Conservation (phyloP, 1,140 invertebrate species). For the Geopemphigus sp. region DNA sequence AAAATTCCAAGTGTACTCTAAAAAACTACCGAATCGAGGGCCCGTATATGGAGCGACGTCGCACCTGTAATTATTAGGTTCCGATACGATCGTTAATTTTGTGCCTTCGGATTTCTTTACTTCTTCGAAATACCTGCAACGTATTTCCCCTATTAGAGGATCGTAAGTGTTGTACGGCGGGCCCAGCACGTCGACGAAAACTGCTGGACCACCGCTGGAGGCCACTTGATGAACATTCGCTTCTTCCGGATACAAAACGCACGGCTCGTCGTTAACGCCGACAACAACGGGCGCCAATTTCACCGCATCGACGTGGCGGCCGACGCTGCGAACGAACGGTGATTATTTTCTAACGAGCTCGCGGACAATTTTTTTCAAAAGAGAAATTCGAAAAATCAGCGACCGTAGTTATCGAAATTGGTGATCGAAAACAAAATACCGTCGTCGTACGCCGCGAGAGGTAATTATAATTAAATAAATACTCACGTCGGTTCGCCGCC, state of each 20-base stretch:
- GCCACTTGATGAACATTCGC: constrained; percentile 83
- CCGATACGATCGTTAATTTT: constrained; percentile 54
- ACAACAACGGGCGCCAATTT: constrained; percentile 56
- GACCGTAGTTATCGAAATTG: too few relatives aligned
- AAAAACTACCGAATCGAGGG: constrained; percentile 15
- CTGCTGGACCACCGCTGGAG: constrained; percentile 68
- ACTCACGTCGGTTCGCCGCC: background rate
- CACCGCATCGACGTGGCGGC: constrained; percentile 53
- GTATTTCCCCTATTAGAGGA: constrained; percentile 54
- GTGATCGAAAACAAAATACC: too few relatives aligned
- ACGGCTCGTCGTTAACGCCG: constrained; percentile 57
- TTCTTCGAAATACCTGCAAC: constrained; percentile 58
- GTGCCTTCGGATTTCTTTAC: constrained; percentile 25
- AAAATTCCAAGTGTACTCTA: too few relatives aligned
- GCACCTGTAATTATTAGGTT: constrained; percentile 44
- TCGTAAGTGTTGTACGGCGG: constrained; percentile 75
- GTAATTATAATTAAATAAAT: too few relatives aligned
- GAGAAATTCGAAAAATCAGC: too few relatives aligned
- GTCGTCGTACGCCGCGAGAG: too few relatives aligned
- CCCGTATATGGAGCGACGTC: constrained; percentile 50
- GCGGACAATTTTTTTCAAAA: too few relatives aligned
- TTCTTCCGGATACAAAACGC: constrained; percentile 70
- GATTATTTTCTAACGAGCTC: too few relatives aligned
- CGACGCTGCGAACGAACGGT: constrained; percentile 48
- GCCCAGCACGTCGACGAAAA: constrained; percentile 86